Evolutionary conservation across 2,113 vertebrate genomes (phyloP).

Genomic region (Maccullochella peelii): DNA sequence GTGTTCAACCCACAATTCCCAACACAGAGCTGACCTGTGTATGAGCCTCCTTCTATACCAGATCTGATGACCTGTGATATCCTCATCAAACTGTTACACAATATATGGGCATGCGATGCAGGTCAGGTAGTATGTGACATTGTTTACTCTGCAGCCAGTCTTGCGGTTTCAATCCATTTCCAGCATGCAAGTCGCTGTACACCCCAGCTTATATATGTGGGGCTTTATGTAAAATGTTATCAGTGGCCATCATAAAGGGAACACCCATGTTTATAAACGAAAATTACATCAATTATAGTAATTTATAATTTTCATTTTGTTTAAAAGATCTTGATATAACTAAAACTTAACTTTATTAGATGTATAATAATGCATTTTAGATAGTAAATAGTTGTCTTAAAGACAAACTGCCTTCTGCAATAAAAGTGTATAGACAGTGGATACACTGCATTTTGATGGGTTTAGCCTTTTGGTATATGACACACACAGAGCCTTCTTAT

Average conservation of each 20-base stretch:
- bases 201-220: background rate
- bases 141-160: background rate
- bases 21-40: background rate
- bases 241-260: background rate
- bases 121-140: background rate
- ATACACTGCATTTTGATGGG: background rate
- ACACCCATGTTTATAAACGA: background rate
- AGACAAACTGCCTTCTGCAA: background rate
- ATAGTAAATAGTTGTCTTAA: background rate
- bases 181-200: background rate
- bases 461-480: background rate
- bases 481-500: background rate
- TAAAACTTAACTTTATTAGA: background rate
- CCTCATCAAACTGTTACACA: background rate
- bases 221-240: background rate
- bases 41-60: background rate
- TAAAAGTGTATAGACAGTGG: background rate
- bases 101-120: background rate
- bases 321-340: too few species aligned
- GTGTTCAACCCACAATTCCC: background rate
- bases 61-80: background rate
- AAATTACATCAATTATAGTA: background rate
- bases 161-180: background rate
- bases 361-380: background rate
- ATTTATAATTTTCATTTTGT: background rate